Conservation (phyloP, 2,797 vertebrate species). For the Nyctalus aviator region DNA sequence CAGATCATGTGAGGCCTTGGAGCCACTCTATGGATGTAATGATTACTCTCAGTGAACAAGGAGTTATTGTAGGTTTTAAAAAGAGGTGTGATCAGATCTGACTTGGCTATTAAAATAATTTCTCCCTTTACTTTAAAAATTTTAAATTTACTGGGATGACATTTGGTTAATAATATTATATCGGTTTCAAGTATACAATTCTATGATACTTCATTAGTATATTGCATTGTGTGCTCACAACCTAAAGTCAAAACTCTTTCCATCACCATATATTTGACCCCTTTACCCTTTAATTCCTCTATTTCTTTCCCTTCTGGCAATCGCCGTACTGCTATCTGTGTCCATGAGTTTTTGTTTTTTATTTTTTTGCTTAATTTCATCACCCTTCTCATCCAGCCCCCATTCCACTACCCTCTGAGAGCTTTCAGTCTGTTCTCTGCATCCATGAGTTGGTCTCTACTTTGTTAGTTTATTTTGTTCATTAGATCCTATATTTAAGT, state of each 20-base stretch:
- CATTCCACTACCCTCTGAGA: neutral
- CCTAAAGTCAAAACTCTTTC: neutral
- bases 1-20: accelerated
- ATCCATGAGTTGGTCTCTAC: neutral
- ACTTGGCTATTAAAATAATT: neutral
- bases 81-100: neutral
- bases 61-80: neutral
- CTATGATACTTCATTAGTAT: neutral
- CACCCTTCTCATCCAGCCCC: neutral
- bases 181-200: neutral
- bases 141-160: neutral
- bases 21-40: accelerated
- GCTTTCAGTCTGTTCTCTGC: neutral
- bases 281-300: neutral
- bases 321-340: neutral
- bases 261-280: neutral
- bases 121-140: neutral
- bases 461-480: neutral
- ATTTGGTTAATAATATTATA: neutral
- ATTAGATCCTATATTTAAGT: neutral
- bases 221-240: neutral
- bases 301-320: neutral
- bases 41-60: neutral
- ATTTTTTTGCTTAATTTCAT: neutral
- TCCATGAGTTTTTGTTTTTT: neutral